Evolutionary conservation across 2,113 vertebrate species (phyloP), one percentile per base, ranked within the genome.

Genomic region (Amphiprion percula): DNA sequence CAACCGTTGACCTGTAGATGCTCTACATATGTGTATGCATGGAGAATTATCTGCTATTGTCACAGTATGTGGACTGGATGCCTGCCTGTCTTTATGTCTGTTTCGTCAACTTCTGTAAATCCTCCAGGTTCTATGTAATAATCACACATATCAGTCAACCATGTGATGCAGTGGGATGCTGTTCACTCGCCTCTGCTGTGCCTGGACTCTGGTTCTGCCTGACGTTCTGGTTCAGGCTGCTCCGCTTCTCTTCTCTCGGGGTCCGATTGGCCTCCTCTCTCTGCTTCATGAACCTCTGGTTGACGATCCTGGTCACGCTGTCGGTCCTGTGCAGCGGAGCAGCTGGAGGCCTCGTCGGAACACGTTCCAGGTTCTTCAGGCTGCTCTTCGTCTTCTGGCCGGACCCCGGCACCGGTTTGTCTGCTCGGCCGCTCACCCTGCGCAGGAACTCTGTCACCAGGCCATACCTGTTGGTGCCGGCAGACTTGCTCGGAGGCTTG

Each of bases 391-490:
- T 49, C 94, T 94, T 91, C 90, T 91, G 90, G 1, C 53, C 85
- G 0, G 83, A 90, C 75, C 61, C 88, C 0, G 89, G 77, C 0
- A 89, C 94, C 49, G 96, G 94, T 83, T 96, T 98, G 17, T 97
- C 97, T 0, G 92, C 94, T 16, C 97, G 95, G 58, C 97, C 96
- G 0, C 98, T 99, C 61, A 99, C 97, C 0, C 96, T 96, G 49
- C 97, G 96, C 69, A 99, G 96, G 91, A 99, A 99, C 92, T 98
- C 98, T 49, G 98, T 97, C 69, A 99, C 97, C 0, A 99, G 91
- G 58, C 97, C 98, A 0, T 97, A 98, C 17, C 96, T 96, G 69
- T 96, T 95, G 0, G 93, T 78, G 47, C 95, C 86, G 2, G 84
- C 93, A 0, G 95, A 79, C 87, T 97, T 98, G 44, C 59, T 24